Percentiles rank a stretch among this genome's conserved stretches.
phyloP scores from a whole-genome alignment of 2,888 invertebrate genomes.

The Abrostola triplasia region DNA sequence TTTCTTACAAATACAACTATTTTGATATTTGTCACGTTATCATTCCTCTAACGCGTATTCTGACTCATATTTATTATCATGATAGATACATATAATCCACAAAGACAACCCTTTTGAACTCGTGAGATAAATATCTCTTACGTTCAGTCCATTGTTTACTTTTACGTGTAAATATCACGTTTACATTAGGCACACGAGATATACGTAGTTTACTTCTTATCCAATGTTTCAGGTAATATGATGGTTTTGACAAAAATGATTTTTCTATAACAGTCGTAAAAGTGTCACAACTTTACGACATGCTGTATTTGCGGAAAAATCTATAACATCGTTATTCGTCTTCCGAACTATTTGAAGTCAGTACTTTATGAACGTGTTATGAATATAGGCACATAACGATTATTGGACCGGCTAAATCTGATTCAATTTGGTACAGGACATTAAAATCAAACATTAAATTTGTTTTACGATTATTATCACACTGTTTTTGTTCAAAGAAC shows the following conservation, averaged over 20 bases:
- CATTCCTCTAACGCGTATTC: too few species aligned
- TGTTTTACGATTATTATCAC: slow-evolving; percentile 21
- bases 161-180: too few species aligned
- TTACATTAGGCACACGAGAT: too few species aligned
- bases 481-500: slow-evolving; percentile 10
- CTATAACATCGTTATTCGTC: slow-evolving; percentile 43
- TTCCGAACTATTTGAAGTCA: slow-evolving; percentile 17
- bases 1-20: too few species aligned
- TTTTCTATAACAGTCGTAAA: slow-evolving; percentile 42
- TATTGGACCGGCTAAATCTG: slow-evolving; percentile 23
- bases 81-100: too few species aligned
- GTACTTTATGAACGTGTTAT: slow-evolving; percentile 18
- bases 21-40: too few species aligned
- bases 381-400: slow-evolving; percentile 26
- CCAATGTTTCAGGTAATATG: slow-evolving; percentile 5
- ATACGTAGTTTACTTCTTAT: slow-evolving; percentile 10
- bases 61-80: too few species aligned
- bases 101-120: too few species aligned
- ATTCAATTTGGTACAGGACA: slow-evolving; percentile 30
- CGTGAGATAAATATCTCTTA: too few species aligned
- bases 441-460: slow-evolving; percentile 31
- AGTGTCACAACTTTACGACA: slow-evolving; percentile 46
- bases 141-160: too few species aligned
- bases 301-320: slow-evolving; percentile 42
- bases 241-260: slow-evolving; percentile 20